Evolutionary conservation across 2,888 invertebrate species (phyloP).

Genomic region (Caradrina clavipalpis): DNA sequence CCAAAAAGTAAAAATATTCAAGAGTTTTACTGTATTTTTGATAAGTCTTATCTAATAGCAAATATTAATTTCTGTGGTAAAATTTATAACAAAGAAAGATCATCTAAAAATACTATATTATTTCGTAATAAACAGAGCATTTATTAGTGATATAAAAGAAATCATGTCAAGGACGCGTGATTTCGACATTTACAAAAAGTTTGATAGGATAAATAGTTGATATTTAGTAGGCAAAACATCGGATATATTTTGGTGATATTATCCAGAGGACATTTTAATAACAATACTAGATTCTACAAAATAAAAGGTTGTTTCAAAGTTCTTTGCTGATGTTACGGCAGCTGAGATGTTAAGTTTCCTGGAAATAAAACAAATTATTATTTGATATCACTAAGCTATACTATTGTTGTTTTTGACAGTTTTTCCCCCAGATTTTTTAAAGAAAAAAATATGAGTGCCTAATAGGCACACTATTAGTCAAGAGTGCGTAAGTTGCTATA

Average conservation of each 20-base stretch:
- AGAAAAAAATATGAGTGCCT: no score
- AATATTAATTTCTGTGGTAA: slow-evolving; percentile 80
- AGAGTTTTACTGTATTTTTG: slow-evolving; percentile 62
- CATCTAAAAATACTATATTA: slow-evolving; percentile 89
- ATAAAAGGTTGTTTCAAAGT: slow-evolving; percentile 69
- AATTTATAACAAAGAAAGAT: slow-evolving; percentile 86
- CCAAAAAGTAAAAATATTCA: slow-evolving; percentile 54
- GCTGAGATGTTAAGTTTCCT: slow-evolving; percentile 62
- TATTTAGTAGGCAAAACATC: slow-evolving; percentile 71
- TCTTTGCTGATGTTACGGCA: slow-evolving; percentile 66
- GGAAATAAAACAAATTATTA: slow-evolving; percentile 31
- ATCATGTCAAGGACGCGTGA: slow-evolving; percentile 78
- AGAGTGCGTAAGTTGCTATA: no score
- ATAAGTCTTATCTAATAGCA: slow-evolving; percentile 83
- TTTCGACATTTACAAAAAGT: slow-evolving; percentile 72
- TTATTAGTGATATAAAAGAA: slow-evolving; percentile 74
- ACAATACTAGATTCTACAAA: slow-evolving; percentile 77
- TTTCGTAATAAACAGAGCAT: slow-evolving; percentile 71
- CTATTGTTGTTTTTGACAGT: neutral
- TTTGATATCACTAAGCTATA: neutral
- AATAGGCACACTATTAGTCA: no score
- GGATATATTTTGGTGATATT: slow-evolving; percentile 72
- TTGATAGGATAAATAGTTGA: slow-evolving; percentile 68
- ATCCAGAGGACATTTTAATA: slow-evolving; percentile 74
- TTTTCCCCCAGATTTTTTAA: no score